Conservation (phyloP, 2,888 invertebrate genomes). For the Syrista parreyssii region DNA sequence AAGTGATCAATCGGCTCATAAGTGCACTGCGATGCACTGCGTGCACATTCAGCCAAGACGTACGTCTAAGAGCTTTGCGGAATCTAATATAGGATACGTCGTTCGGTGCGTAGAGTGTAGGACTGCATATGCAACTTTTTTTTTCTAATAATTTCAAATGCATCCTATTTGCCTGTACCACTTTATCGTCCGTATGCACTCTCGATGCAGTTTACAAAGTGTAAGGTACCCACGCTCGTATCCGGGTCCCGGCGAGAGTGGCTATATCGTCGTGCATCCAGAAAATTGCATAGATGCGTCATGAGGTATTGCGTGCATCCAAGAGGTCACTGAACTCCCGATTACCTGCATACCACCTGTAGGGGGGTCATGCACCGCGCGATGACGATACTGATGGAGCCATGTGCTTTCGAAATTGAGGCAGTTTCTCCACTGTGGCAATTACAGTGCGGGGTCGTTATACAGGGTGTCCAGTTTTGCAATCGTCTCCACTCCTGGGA, state of each 20-base stretch:
- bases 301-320: neutral
- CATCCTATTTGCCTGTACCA: neutral
- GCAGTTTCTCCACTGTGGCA: slow-evolving; percentile 48
- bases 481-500: slow-evolving; percentile 7
- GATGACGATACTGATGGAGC: slow-evolving; percentile 45
- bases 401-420: slow-evolving; percentile 52
- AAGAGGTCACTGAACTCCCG: neutral
- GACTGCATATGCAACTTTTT: neutral
- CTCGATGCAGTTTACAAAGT: neutral
- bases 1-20: neutral
- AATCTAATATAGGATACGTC: neutral
- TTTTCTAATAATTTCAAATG: no score
- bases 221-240: neutral
- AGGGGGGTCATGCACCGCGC: slow-evolving; percentile 51
- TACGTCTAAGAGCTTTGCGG: neutral
- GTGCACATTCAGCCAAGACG: neutral
- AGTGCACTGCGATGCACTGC: neutral
- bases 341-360: slow-evolving; percentile 41
- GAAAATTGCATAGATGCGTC: neutral
- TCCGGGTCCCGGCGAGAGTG: neutral
- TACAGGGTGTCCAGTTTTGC: neutral
- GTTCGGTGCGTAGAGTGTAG: neutral
- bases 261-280: neutral
- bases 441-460: slow-evolving; percentile 35
- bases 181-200: neutral